A percentile compares a stretch with the other conserved stretches of the same genome.
These are phyloP conservation scores for Calypte anna DNA, from an alignment of 2,113 vertebrate species.

Conservation along the genomic window DNA sequence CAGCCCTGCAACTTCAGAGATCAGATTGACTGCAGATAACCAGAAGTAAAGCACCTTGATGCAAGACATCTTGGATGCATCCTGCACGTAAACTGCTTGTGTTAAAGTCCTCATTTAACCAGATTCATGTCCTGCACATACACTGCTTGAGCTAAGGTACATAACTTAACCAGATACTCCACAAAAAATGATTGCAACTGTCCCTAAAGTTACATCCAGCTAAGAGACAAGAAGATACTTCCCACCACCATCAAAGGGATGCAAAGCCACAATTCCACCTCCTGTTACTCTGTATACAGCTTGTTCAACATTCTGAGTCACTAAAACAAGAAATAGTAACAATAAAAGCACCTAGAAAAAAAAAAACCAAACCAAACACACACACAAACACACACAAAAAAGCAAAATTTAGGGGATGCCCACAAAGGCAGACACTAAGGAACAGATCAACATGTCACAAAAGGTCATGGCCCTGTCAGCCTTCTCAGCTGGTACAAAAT, in stretches of 20 bases:
- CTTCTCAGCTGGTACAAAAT: constrained; percentile 54
- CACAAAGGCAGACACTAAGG: neutral
- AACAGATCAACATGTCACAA: constrained; percentile 16
- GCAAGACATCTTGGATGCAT: accelerated
- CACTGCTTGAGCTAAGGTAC: neutral
- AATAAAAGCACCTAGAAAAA: neutral
- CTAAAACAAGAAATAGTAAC: neutral
- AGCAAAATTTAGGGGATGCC: neutral
- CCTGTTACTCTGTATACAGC: neutral
- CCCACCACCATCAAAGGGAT: neutral
- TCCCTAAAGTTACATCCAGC: neutral
- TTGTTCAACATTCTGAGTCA: neutral
- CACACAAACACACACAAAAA: no score
- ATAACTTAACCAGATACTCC: neutral
- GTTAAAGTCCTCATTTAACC: neutral
- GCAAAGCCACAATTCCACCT: neutral
- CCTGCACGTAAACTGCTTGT: neutral
- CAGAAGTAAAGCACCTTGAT: neutral
- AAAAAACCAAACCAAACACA: neutral
- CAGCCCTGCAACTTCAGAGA: neutral
- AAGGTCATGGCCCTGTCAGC: constrained; percentile 6
- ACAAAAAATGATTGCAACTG: neutral
- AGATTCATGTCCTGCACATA: neutral
- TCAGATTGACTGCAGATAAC: accelerated
- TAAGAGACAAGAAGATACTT: neutral